Conservation (phyloP, 2,888 invertebrate genomes). For the Homarus gammarus region DNA sequence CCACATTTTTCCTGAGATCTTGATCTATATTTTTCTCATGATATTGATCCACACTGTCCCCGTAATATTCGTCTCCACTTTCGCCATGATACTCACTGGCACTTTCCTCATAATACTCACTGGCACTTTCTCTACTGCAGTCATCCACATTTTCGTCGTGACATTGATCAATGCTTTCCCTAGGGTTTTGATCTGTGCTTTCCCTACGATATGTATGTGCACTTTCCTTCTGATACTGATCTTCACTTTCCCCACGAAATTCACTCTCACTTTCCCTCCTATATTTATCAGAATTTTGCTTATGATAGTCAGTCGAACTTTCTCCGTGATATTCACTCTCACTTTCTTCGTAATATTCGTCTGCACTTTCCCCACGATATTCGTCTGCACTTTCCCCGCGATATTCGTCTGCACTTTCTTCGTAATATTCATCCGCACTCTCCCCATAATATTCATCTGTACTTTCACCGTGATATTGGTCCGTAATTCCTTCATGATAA, state of each 20-base stretch:
- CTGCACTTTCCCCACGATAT: constrained; percentile 2
- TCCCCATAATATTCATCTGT: constrained; percentile 30
- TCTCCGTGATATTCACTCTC: not conserved
- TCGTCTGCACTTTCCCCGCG: constrained; percentile 34
- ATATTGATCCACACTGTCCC: not conserved
- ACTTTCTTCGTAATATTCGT: constrained; percentile 9
- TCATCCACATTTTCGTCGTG: not conserved
- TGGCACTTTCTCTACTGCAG: not conserved
- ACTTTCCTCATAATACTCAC: not conserved
- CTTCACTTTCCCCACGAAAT: not conserved
- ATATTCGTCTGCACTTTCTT: constrained; percentile 34
- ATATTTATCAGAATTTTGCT: not conserved
- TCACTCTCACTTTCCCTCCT: not conserved
- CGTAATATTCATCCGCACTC: constrained; percentile 16
- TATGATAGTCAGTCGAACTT: not conserved
- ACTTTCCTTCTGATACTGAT: constrained; percentile 24
- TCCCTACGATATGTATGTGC: not conserved
- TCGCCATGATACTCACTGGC: not conserved
- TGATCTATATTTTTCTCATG: not conserved
- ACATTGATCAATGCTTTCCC: not conserved
- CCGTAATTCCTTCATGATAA: not conserved
- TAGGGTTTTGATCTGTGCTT: not conserved
- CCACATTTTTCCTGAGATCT: constrained; percentile 8
- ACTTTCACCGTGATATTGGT: constrained; percentile 31
- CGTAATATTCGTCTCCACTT: constrained; percentile 15